Percentiles rank a stretch among this genome's conserved stretches.
These are phyloP conservation scores for Scyliorhinus canicula DNA, from an alignment of 2,797 vertebrate genomes.

Conservation along the genomic window DNA sequence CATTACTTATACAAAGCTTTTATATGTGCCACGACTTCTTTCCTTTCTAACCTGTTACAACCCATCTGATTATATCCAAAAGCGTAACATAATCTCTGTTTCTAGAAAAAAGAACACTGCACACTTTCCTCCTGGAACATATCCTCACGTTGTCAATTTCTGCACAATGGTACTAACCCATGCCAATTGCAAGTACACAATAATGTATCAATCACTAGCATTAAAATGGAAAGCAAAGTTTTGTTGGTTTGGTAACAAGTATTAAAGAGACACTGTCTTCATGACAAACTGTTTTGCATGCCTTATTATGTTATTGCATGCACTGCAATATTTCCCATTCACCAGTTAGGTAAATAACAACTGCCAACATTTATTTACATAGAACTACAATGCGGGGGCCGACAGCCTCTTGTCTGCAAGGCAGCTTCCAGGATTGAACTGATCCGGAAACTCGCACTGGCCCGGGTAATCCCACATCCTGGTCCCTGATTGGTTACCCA, in stretches of 20 bases:
- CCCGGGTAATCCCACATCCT: too few relatives aligned
- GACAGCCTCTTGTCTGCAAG: too few relatives aligned
- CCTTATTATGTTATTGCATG: too few relatives aligned
- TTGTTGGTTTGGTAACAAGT: neutral
- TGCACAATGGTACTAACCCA: too few relatives aligned
- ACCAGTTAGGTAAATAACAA: too few relatives aligned
- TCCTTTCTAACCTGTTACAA: neutral
- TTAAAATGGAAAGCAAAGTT: neutral
- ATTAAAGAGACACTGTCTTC: neutral
- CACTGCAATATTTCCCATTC: too few relatives aligned
- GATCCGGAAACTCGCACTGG: too few relatives aligned
- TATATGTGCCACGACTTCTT: neutral
- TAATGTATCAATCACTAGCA: neutral
- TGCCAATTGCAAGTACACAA: neutral
- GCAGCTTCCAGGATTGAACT: too few relatives aligned
- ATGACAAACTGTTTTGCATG: neutral
- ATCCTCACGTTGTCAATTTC: neutral
- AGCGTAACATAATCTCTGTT: constrained; percentile 15
- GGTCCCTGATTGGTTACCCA: too few relatives aligned
- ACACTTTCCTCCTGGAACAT: neutral
- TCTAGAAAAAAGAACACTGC: neutral
- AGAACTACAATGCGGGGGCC: too few relatives aligned
- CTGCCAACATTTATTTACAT: too few relatives aligned
- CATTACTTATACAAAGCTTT: neutral
- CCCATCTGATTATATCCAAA: neutral